Evolutionary conservation across 2,797 vertebrate genomes (phyloP), one percentile per base, ranked within the genome.

Genomic region (Pipistrellus pipistrellus): DNA sequence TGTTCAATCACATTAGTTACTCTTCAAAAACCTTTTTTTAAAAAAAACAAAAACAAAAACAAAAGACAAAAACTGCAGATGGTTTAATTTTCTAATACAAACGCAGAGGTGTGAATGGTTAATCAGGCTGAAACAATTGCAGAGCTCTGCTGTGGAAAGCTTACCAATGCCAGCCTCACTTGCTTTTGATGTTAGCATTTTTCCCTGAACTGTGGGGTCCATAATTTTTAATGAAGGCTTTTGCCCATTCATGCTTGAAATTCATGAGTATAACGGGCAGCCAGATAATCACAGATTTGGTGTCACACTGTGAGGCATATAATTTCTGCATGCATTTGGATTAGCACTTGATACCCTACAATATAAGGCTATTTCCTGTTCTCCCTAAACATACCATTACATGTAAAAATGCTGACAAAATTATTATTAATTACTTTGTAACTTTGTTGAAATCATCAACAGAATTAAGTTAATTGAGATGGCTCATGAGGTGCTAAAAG

Each of bases 151-250:
- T 96, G 85, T 81, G 94, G 90, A n/a, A 96, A 53, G 15, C 83
- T 85, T 95, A 93, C 88, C 84, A 93, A 8, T 90, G 93, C 87
- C 71, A 81, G 38, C 10, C 93, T 95, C 88, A 94, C 32, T 59
- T 59, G 57, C 25, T 91, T 97, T 92, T 94, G 81, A 95, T 93
- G 35, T 66, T 96, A 83, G 51, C 59, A 8, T n/a, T 90, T 57
- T 77, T 15, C 2, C 41, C 38, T n/a, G 78, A 96, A 93, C 51
- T 44, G 66, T 88, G 48, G 48, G 14, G 95, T 17, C 75, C 62
- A 35, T 96, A 88, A 97, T 96, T 97, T 97, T 97, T 97, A 94
- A 96, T 87, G 83, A 86, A 92, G 3, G 2, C 78, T 85, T 85
- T 85, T 95, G 30, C 59, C 82, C 77, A 83, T 72, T 94, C 59